Percentiles rank a stretch among this genome's conserved stretches.
Conservation (phyloP, 2,113 vertebrate species). For the Dasyurus viverrinus region DNA sequence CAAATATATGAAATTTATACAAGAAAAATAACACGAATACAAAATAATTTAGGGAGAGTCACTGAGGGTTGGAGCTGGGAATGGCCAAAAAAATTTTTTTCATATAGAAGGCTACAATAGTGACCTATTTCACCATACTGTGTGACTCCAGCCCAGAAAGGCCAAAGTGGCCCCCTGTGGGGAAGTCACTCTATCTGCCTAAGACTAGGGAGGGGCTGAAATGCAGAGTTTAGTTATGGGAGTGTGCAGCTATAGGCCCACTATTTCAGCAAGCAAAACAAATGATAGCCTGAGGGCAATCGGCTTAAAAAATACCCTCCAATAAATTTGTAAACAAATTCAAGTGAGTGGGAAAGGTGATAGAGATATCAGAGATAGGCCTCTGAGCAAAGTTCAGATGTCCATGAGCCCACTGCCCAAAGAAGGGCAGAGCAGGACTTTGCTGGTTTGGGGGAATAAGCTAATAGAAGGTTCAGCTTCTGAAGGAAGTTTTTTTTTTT, state of each 20-base stretch:
- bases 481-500: not conserved
- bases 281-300: not conserved
- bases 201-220: not conserved
- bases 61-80: not conserved
- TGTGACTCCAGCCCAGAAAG: not conserved
- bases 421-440: not conserved
- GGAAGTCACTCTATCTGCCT: not conserved
- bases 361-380: not conserved
- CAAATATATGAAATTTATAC: not conserved
- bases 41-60: not conserved
- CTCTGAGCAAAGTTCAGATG: not conserved
- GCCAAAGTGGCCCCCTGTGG: not conserved
- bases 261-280: not conserved
- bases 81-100: not conserved
- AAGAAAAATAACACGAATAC: not conserved
- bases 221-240: not conserved
- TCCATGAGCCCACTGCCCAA: not conserved
- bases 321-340: not conserved
- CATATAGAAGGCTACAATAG: not conserved
- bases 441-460: not conserved
- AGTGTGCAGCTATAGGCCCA: not conserved
- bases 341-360: not conserved
- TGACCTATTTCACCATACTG: not conserved
- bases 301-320: not conserved
- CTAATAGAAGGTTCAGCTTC: not conserved